Evolutionary conservation across 1,140 invertebrate genomes (phyloP).

Genomic region (Scaptomyza pallida): DNA sequence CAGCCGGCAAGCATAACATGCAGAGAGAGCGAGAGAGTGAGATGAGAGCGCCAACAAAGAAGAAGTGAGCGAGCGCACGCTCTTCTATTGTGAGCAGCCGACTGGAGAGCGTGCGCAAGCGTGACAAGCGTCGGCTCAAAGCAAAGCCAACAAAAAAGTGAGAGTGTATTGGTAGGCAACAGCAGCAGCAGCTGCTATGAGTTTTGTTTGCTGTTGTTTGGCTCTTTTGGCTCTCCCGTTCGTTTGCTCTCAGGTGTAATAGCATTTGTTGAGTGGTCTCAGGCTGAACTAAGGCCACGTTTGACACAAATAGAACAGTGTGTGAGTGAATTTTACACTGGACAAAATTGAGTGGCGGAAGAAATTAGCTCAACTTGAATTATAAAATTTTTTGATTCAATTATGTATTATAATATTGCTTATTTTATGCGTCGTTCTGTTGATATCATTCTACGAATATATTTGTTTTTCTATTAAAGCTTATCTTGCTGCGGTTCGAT

Average conservation of each 20-base stretch:
- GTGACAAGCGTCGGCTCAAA: constrained; percentile 9
- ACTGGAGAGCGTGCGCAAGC: constrained; percentile 39
- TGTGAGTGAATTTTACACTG: constrained; percentile 18
- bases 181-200: constrained; percentile 5
- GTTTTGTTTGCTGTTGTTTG: constrained; percentile 5
- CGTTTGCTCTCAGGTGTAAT: constrained; percentile 6
- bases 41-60: background rate
- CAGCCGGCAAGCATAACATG: constrained; percentile 15
- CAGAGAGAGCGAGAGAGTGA: constrained; percentile 5
- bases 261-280: constrained; percentile 20
- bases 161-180: constrained; percentile 24
- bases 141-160: constrained; percentile 16
- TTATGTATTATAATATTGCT: background rate
- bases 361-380: background rate
- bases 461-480: background rate
- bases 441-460: background rate
- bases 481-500: constrained; percentile 4
- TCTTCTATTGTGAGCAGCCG: no score
- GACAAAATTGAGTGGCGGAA: background rate
- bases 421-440: background rate
- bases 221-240: background rate
- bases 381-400: background rate
- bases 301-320: constrained; percentile 14
- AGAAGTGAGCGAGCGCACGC: constrained; percentile 26
- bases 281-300: constrained; percentile 8